These are phyloP conservation scores for Chloroclystis v-ata DNA, from an alignment of 2,888 invertebrate genomes.

Conservation along the genomic window DNA sequence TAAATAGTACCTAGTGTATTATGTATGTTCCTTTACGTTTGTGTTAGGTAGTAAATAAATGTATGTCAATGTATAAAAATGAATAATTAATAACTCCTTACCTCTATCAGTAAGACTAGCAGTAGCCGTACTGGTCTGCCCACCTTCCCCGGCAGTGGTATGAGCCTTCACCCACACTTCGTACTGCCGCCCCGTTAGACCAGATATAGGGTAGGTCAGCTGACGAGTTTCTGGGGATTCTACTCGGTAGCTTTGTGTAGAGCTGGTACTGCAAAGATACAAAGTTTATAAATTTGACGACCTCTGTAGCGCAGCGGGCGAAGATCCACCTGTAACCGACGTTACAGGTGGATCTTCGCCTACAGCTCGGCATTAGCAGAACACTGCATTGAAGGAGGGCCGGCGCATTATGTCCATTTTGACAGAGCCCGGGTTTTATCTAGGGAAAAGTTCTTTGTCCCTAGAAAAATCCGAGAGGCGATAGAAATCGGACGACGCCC, in stretches of 20 bases:
- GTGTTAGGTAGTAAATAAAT: too few relatives aligned
- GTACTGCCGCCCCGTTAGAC: conserved; percentile 72
- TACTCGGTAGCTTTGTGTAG: conserved; percentile 59
- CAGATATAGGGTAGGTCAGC: conserved; percentile 64
- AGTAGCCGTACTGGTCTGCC: conserved; percentile 33
- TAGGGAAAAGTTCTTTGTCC: too few relatives aligned
- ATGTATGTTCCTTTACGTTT: too few relatives aligned
- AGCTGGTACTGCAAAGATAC: conserved; percentile 50
- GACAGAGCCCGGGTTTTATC: too few relatives aligned
- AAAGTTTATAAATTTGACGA: not conserved
- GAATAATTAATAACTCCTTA: conserved; percentile 19
- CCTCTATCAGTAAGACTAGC: conserved; percentile 47
- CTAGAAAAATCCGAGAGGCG: too few relatives aligned
- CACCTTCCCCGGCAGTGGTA: conserved; percentile 79
- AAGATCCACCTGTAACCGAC: too few relatives aligned
- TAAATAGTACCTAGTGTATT: too few relatives aligned
- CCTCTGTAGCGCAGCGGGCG: not conserved
- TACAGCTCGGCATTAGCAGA: too few relatives aligned
- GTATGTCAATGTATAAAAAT: not conserved
- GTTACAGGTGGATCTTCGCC: too few relatives aligned
- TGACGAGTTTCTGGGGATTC: conserved; percentile 50
- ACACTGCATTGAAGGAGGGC: too few relatives aligned
- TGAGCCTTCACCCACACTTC: conserved; percentile 81
- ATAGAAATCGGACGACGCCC: too few relatives aligned
- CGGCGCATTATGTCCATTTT: too few relatives aligned